Percentiles rank a stretch among this genome's conserved stretches.
phyloP scores from a whole-genome alignment of 2,888 invertebrate species.

The Acanthopleura granulata region DNA sequence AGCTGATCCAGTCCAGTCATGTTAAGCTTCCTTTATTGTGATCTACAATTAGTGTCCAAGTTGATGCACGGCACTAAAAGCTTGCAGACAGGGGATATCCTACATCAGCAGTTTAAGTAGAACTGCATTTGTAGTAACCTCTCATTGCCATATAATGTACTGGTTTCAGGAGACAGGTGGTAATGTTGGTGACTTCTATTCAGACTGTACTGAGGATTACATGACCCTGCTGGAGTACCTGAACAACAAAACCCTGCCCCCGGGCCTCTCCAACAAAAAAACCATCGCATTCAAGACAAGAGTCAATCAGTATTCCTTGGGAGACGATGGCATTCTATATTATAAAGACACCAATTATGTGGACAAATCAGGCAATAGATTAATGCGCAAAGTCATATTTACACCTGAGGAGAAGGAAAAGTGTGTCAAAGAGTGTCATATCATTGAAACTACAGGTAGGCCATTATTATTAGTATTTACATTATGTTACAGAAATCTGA shows the following conservation, averaged over 20 bases:
- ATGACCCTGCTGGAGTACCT: not conserved
- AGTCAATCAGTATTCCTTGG: not conserved
- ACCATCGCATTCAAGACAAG: not conserved
- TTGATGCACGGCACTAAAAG: too few species aligned
- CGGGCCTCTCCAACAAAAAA: not conserved
- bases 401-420: not conserved
- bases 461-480: not conserved
- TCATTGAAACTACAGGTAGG: not conserved
- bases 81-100: too few species aligned
- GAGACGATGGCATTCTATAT: not conserved
- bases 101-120: too few species aligned
- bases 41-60: too few species aligned
- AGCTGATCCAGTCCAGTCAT: too few species aligned
- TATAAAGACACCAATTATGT: not conserved
- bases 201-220: not conserved
- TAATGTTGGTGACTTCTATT: not conserved
- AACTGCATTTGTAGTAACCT: too few species aligned
- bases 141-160: too few species aligned
- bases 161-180: too few species aligned
- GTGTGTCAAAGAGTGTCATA: not conserved
- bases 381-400: not conserved
- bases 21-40: too few species aligned
- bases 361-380: not conserved
- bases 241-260: not conserved
- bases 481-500: too few species aligned